Conservation (phyloP, 2,888 invertebrate genomes). For the Hartigia nigra region DNA sequence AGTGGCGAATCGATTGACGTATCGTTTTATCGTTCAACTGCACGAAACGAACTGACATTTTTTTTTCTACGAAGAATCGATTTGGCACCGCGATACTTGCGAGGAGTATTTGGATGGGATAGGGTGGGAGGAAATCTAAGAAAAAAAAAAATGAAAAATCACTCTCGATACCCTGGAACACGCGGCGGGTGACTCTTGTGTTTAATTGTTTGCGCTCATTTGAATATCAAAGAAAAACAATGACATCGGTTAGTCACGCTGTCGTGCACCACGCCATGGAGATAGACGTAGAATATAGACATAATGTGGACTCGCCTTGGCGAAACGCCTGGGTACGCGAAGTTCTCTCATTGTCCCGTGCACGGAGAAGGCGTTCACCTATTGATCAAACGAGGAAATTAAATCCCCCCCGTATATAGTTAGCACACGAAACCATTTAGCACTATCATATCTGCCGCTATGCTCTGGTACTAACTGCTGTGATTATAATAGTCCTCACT, state of each 20-base stretch:
- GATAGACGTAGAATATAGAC: background rate
- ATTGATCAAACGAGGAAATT: background rate
- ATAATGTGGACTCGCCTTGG: background rate
- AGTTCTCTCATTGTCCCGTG: background rate
- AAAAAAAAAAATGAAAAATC: background rate
- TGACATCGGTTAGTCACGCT: background rate
- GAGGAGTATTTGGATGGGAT: background rate
- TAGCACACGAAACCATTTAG: conserved; percentile 35
- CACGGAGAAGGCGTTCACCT: background rate
- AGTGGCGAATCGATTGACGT: background rate
- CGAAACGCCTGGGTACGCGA: background rate
- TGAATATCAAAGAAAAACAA: background rate
- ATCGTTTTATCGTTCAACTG: background rate
- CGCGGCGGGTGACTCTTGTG: background rate
- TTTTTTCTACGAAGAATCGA: background rate
- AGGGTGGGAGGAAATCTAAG: background rate
- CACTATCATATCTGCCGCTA: conserved; percentile 36
- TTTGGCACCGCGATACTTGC: background rate
- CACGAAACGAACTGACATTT: background rate
- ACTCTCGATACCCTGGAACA: background rate
- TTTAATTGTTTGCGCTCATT: background rate
- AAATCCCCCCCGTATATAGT: background rate
- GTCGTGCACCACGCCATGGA: background rate
- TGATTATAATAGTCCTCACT: conserved; percentile 32
- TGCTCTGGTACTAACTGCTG: conserved; percentile 17